Evolutionary conservation across 2,797 vertebrate species (phyloP).

Genomic region (Galago senegalensis): DNA sequence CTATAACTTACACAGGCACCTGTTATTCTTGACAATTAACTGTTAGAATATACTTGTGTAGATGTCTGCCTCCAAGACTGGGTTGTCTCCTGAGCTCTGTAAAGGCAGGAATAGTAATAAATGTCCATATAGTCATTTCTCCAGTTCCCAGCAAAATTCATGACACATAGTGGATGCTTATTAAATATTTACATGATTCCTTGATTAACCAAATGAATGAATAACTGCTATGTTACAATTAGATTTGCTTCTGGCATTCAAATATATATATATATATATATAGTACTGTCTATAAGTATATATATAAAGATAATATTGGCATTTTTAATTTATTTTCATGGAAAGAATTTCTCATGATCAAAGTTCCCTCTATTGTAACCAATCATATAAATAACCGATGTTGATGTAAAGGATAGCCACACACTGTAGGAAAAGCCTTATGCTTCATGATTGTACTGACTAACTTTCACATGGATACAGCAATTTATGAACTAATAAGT

Average conservation of each 20-base stretch:
- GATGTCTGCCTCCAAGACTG: background rate
- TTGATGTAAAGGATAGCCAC: background rate
- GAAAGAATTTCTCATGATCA: background rate
- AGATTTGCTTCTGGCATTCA: slow-evolving; percentile 19
- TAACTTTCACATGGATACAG: background rate
- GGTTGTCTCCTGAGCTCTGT: background rate
- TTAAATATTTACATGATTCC: slow-evolving; percentile 15
- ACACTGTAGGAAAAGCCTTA: background rate
- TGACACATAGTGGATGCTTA: background rate
- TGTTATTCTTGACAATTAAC: background rate
- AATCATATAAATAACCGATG: background rate
- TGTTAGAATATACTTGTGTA: background rate
- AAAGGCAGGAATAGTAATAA: background rate
- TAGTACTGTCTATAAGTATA: too few species aligned
- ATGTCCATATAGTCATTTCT: background rate
- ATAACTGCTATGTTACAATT: background rate
- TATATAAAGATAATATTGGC: background rate
- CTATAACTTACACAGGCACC: background rate
- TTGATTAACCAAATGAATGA: background rate
- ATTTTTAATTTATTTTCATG: slow-evolving; percentile 1
- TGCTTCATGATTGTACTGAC: too few species aligned
- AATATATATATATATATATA: background rate
- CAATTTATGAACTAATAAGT: background rate
- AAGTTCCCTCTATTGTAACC: background rate
- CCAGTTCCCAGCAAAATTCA: background rate